Evolutionary conservation across 64 coral and sea anemone species (phyloP).

Genomic region (Platygyra sinensis): DNA sequence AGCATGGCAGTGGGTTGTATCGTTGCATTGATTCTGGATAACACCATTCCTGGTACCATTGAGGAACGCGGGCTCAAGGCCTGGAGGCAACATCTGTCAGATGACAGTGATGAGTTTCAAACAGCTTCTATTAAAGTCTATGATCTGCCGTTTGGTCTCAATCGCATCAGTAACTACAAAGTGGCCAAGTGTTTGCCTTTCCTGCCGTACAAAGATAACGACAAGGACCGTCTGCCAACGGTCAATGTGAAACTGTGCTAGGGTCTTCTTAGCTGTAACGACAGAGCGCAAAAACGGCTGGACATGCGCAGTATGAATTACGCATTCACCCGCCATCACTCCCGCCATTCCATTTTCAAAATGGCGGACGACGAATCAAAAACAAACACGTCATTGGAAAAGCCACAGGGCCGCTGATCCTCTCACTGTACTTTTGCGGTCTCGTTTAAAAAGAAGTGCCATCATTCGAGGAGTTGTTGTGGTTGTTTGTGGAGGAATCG

Average conservation of each 20-base stretch:
- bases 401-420: too few species aligned
- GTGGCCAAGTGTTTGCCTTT: conserved; percentile 16
- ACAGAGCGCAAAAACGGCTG: too few species aligned
- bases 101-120: background rate
- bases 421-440: too few species aligned
- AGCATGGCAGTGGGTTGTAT: conserved; percentile 42
- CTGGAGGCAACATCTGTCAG: conserved; percentile 2
- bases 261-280: too few species aligned
- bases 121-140: conserved; percentile 13
- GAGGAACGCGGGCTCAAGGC: conserved; percentile 50
- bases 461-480: too few species aligned
- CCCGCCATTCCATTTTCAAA: too few species aligned
- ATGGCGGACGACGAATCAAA: too few species aligned
- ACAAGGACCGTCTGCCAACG: background rate
- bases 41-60: conserved; percentile 49
- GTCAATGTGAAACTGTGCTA: background rate
- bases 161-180: conserved; percentile 13
- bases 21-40: conserved; percentile 2
- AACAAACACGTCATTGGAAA: too few species aligned
- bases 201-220: conserved; percentile 1
- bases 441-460: too few species aligned
- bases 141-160: conserved; percentile 27
- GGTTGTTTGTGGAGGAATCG: too few species aligned
- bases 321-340: too few species aligned
- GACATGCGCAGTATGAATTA: too few species aligned